Evolutionary conservation across 2,797 vertebrate genomes (phyloP).

Genomic region (Mionectes olivaceus): DNA sequence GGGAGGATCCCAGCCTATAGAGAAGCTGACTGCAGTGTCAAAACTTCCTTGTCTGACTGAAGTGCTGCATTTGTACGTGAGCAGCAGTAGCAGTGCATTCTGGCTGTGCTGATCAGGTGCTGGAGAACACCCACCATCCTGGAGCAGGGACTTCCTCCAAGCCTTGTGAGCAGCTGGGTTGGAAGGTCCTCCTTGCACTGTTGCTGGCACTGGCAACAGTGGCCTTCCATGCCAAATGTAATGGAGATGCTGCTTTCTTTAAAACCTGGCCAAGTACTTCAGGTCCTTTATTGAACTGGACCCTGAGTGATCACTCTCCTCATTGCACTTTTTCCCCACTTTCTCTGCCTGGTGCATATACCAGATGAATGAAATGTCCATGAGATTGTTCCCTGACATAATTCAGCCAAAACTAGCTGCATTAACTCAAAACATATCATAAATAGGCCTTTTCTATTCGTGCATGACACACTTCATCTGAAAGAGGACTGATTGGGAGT

Average conservation of each 20-base stretch:
- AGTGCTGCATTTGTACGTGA: background rate
- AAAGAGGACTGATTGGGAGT: background rate
- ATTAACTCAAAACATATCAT: background rate
- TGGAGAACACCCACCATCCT: background rate
- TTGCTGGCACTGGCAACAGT: background rate
- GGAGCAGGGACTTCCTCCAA: accelerated
- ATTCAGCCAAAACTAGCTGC: background rate
- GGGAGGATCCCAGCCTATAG: background rate
- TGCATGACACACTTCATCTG: background rate
- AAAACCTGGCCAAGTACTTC: background rate
- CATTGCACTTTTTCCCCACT: background rate
- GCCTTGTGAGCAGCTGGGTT: background rate
- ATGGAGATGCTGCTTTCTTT: background rate
- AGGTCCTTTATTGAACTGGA: background rate
- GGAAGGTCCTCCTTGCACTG: background rate
- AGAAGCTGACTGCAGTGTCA: background rate
- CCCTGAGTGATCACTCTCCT: background rate
- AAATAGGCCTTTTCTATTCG: background rate
- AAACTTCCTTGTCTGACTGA: background rate
- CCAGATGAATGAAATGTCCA: background rate
- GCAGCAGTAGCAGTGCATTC: background rate
- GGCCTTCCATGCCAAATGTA: background rate
- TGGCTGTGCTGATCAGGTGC: accelerated
- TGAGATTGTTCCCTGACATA: background rate
- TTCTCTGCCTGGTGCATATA: background rate